phyloP scores from a whole-genome alignment of 92 coral and sea anemone genomes.

The Bergia puertoricense region DNA sequence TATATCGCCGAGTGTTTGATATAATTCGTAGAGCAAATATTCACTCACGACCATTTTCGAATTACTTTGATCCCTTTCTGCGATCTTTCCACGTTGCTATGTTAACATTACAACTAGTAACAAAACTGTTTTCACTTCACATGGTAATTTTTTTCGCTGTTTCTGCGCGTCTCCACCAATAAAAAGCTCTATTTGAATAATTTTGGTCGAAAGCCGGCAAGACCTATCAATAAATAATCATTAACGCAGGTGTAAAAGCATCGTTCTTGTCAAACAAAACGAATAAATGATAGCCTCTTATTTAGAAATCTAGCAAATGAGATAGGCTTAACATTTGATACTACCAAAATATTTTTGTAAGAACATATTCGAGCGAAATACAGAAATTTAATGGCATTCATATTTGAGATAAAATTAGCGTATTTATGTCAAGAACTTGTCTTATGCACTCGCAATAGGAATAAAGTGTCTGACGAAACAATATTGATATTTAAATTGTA shows the following conservation, averaged over 20 bases:
- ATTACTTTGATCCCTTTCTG: not conserved
- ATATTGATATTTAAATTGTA: not conserved
- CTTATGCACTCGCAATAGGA: not conserved
- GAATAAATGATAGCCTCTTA: not conserved
- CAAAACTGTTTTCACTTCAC: slow-evolving; percentile 27
- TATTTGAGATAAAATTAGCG: not conserved
- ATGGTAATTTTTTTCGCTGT: not conserved
- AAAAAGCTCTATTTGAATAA: not conserved
- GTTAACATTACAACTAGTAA: slow-evolving; percentile 17
- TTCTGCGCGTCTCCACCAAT: slow-evolving; percentile 21
- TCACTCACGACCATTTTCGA: not conserved
- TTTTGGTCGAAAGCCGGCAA: not conserved
- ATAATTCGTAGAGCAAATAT: slow-evolving; percentile 10
- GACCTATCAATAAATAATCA: slow-evolving; percentile 23
- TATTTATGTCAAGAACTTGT: slow-evolving; percentile 5
- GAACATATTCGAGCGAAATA: not conserved
- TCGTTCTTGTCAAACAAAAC: not conserved
- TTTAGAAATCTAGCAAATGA: not conserved
- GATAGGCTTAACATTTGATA: not conserved
- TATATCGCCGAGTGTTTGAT: slow-evolving; percentile 4
- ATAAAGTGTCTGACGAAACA: not conserved
- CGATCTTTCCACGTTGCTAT: slow-evolving; percentile 24
- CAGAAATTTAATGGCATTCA: not conserved
- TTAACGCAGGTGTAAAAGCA: slow-evolving; percentile 1
- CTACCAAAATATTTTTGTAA: not conserved